Conservation (phyloP, 2,113 vertebrate genomes). For the Ophthalmolycus amberensis region DNA sequence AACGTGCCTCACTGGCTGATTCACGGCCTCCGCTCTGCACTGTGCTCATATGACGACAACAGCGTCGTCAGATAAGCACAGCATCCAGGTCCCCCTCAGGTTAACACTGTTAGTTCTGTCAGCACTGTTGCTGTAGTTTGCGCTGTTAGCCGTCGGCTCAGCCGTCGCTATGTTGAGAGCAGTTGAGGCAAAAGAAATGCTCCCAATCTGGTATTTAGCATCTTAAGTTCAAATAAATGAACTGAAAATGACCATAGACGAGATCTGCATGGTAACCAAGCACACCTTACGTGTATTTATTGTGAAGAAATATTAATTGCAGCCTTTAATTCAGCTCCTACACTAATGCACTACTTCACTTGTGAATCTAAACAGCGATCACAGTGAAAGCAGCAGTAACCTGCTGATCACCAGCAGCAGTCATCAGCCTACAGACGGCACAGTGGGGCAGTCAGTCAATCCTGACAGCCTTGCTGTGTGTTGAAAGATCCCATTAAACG, state of each 20-base stretch:
- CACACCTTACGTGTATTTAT: background rate
- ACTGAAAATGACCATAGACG: background rate
- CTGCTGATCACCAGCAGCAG: background rate
- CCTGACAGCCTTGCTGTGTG: background rate
- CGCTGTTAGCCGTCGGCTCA: no score
- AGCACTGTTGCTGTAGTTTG: no score
- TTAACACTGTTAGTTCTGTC: no score
- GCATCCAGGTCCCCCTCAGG: no score
- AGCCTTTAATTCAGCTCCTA: background rate
- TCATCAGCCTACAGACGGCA: background rate
- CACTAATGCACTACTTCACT: no score
- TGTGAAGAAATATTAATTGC: background rate
- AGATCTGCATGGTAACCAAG: background rate
- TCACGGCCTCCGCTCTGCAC: no score
- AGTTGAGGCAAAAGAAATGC: no score
- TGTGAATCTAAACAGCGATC: background rate
- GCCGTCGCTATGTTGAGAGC: no score
- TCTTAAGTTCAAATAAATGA: background rate
- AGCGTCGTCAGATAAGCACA: no score
- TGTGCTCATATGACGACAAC: no score
- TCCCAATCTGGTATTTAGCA: no score
- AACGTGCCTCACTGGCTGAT: no score
- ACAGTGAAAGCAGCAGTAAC: background rate
- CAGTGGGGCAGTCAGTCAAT: background rate
- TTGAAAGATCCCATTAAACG: background rate